These are phyloP conservation scores for Cygnus olor DNA, from an alignment of 2,797 vertebrate species.

Conservation along the genomic window DNA sequence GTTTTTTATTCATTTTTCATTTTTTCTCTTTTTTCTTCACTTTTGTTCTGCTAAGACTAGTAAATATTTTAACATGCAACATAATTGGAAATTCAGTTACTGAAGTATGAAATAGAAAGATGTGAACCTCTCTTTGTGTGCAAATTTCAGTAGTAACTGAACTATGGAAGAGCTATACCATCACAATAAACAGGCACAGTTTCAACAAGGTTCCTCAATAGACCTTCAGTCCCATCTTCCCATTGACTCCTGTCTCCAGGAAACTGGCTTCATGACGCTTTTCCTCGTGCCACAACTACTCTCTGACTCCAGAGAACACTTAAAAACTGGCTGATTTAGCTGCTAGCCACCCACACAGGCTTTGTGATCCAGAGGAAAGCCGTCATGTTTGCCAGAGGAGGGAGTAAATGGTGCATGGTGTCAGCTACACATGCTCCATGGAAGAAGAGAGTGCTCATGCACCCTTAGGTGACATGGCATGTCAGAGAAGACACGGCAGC, in stretches of 20 bases:
- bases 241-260: neutral
- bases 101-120: conserved; percentile 23
- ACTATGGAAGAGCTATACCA: neutral
- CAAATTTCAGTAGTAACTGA: neutral
- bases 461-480: neutral
- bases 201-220: neutral
- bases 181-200: neutral
- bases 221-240: neutral
- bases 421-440: neutral
- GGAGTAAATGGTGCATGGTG: neutral
- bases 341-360: accelerated
- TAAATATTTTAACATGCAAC: conserved; percentile 39
- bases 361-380: neutral
- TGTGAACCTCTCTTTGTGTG: neutral
- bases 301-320: neutral
- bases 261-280: neutral
- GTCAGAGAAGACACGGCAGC: neutral
- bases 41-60: neutral
- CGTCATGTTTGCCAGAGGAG: neutral
- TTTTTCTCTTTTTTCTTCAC: no score
- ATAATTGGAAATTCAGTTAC: neutral
- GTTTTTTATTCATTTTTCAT: neutral
- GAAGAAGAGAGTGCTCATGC: neutral
- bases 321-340: neutral
- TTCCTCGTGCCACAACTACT: neutral